Conservation (phyloP, 2,888 invertebrate genomes). For the Drosophila macrothrix region DNA sequence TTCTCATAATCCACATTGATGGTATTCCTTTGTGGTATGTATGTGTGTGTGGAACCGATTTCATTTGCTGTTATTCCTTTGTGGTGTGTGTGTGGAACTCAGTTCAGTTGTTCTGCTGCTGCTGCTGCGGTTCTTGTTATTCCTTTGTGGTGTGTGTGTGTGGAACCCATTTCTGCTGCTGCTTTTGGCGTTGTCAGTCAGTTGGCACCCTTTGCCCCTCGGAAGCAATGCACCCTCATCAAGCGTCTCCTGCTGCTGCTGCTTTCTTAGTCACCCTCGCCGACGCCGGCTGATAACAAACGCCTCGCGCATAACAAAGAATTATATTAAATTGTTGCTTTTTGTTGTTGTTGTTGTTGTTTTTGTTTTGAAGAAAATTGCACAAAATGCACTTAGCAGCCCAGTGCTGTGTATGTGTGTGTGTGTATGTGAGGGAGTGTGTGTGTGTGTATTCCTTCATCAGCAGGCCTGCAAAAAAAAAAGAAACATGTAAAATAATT, state of each 20-base stretch:
- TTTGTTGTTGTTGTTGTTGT: neutral
- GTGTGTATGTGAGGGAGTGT: neutral
- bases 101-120: constrained; percentile 15
- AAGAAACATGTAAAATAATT: constrained; percentile 27
- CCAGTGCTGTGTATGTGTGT: constrained; percentile 27
- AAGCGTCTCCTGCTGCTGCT: neutral
- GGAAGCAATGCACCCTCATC: neutral
- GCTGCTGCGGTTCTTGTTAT: constrained; percentile 8
- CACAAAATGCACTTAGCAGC: constrained; percentile 73
- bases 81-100: constrained; percentile 28
- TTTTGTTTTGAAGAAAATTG: constrained; percentile 67
- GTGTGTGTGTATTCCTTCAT: constrained; percentile 53
- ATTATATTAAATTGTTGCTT: constrained; percentile 44
- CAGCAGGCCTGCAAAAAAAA: constrained; percentile 79
- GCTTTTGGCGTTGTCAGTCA: constrained; percentile 10
- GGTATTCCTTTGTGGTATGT: neutral
- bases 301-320: constrained; percentile 63
- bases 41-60: constrained; percentile 33
- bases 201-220: constrained; percentile 2
- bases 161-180: constrained; percentile 37
- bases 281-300: constrained; percentile 52
- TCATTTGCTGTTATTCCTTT: constrained; percentile 11
- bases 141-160: constrained; percentile 2
- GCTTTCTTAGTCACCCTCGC: constrained; percentile 36
- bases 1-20: constrained; percentile 23